Percentiles rank a stretch among this genome's conserved stretches.
Evolutionary conservation across 2,113 vertebrate genomes (phyloP).

Genomic region (Gobio gobio): DNA sequence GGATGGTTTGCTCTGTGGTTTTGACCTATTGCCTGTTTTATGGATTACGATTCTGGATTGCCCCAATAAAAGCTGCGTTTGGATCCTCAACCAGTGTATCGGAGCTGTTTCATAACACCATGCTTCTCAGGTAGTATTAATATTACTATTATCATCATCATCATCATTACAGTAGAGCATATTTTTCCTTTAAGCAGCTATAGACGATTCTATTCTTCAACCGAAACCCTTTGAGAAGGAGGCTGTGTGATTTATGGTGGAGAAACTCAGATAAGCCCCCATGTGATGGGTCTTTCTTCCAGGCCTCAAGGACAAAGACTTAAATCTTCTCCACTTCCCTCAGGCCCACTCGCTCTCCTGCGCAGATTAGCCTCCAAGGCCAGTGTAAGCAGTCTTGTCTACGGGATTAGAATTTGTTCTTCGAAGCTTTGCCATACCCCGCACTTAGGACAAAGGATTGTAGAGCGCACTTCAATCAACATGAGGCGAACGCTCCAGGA

Average conservation of each 20-base stretch:
- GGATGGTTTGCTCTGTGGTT: too few relatives aligned
- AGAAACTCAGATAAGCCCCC: neutral
- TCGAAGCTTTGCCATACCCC: conserved; percentile 4
- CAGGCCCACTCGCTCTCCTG: neutral
- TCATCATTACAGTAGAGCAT: neutral
- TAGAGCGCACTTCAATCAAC: neutral
- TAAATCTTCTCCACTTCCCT: neutral
- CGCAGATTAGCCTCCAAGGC: neutral
- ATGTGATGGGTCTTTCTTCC: neutral
- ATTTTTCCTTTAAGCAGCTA: neutral
- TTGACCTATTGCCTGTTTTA: too few relatives aligned
- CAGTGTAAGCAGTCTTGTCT: neutral
- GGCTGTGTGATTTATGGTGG: neutral
- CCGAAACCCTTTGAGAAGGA: neutral
- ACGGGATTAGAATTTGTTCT: conserved; percentile 27
- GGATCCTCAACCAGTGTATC: too few relatives aligned
- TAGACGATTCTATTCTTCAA: neutral
- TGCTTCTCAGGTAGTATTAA: neutral
- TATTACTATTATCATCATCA: neutral
- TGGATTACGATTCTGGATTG: too few relatives aligned
- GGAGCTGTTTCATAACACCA: too few relatives aligned
- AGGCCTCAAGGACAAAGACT: conserved; percentile 12
- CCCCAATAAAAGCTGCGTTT: too few relatives aligned
- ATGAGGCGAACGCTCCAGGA: neutral
- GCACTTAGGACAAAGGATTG: neutral